phyloP scores from a whole-genome alignment of 2,797 vertebrate genomes.

The Enteromius afrohamiltoni region DNA sequence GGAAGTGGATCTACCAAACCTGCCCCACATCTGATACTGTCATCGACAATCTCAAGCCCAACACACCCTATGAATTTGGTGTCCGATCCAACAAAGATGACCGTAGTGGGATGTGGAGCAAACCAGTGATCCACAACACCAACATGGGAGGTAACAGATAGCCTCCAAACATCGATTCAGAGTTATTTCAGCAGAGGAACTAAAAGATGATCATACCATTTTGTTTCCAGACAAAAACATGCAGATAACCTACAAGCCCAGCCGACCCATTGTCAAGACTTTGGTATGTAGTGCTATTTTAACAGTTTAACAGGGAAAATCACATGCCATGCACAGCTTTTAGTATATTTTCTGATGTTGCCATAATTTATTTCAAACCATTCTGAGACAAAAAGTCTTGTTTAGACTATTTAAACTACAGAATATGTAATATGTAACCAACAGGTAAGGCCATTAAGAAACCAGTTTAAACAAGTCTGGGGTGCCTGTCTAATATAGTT shows the following conservation, averaged over 20 bases:
- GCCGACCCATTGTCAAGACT: slow-evolving; percentile 54
- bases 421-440: neutral
- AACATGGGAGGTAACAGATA: slow-evolving; percentile 79
- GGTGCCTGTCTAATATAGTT: neutral
- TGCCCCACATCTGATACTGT: slow-evolving; percentile 93
- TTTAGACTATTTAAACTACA: neutral
- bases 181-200: neutral
- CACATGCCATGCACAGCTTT: slow-evolving; percentile 5
- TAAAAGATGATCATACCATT: neutral
- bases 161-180: neutral
- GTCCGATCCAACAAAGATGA: slow-evolving; percentile 85
- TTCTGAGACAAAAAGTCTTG: neutral
- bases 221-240: slow-evolving; percentile 69
- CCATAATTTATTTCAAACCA: neutral
- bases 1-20: slow-evolving; percentile 93
- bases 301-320: slow-evolving; percentile 5
- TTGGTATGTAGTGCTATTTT: slow-evolving; percentile 58
- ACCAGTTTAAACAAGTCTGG: neutral
- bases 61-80: slow-evolving; percentile 91
- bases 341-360: neutral
- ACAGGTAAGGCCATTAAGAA: neutral
- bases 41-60: slow-evolving; percentile 90
- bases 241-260: slow-evolving; percentile 66
- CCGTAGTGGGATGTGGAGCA: slow-evolving; percentile 88
- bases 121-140: slow-evolving; percentile 84